Percentiles rank a stretch among this genome's conserved stretches.
Conservation (phyloP, 2,113 vertebrate genomes). For the Anolis carolinensis region DNA sequence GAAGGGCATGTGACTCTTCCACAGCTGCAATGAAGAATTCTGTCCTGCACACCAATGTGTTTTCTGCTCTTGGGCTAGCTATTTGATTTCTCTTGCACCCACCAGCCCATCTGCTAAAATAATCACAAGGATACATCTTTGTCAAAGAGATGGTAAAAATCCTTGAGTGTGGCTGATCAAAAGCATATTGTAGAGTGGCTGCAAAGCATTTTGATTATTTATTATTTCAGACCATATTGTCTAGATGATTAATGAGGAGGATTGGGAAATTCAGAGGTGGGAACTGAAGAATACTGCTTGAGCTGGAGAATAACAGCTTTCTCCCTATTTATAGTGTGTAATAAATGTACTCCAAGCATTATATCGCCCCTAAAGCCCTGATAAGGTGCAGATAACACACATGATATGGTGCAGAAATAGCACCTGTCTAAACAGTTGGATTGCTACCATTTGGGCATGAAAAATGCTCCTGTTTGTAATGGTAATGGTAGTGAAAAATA, state of each 20-base stretch:
- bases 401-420: neutral
- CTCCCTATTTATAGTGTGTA: neutral
- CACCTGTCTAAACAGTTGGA: neutral
- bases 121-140: conserved; percentile 5
- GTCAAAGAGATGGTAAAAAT: neutral
- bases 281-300: neutral
- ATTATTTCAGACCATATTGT: conserved; percentile 2
- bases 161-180: conserved; percentile 8
- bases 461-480: neutral
- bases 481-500: conserved; percentile 2
- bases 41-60: neutral
- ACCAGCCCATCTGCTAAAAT: conserved; percentile 10
- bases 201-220: conserved; percentile 8
- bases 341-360: conserved; percentile 20
- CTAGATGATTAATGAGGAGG: conserved; percentile 15
- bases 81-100: neutral
- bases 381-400: conserved; percentile 27
- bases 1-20: neutral
- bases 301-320: conserved; percentile 38
- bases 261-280: conserved; percentile 5
- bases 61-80: conserved; percentile 6
- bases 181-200: neutral
- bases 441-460: neutral
- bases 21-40: neutral
- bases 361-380: neutral